These are phyloP conservation scores for Cotesia congregata DNA, from an alignment of 2,888 invertebrate species.

Conservation along the genomic window DNA sequence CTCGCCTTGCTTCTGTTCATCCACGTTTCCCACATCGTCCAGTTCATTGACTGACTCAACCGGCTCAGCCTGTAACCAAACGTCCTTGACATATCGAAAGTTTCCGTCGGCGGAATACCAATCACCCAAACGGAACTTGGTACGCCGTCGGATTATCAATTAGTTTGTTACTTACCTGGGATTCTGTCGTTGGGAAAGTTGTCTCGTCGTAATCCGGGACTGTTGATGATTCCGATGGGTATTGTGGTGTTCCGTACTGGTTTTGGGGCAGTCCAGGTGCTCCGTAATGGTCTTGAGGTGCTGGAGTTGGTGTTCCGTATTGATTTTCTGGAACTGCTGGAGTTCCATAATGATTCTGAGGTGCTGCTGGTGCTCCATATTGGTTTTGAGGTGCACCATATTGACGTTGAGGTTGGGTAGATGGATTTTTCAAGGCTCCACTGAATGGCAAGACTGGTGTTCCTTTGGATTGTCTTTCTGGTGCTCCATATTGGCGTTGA, in stretches of 20 bases:
- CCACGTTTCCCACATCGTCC: conserved; percentile 62
- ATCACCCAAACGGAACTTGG: conserved; percentile 7
- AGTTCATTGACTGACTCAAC: conserved; percentile 64
- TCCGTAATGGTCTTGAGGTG: conserved; percentile 46
- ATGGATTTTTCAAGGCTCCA: conserved; percentile 46
- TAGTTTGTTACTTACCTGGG: conserved; percentile 57
- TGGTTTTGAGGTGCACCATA: conserved; percentile 49
- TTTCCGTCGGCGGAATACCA: not conserved
- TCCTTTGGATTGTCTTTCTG: conserved; percentile 57
- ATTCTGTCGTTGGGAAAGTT: conserved; percentile 61
- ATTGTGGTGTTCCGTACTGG: conserved; percentile 54
- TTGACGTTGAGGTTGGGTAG: conserved; percentile 43
- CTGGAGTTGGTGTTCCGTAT: conserved; percentile 47
- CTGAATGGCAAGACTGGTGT: conserved; percentile 55
- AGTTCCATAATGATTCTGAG: conserved; percentile 52
- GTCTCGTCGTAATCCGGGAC: conserved; percentile 63
- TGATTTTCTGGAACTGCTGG: conserved; percentile 47
- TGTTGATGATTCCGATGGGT: conserved; percentile 63
- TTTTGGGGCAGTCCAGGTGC: conserved; percentile 45
- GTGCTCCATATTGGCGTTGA: conserved; percentile 36
- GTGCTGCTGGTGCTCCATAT: conserved; percentile 42
- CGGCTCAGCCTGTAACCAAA: conserved; percentile 51
- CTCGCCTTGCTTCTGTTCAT: conserved; percentile 70
- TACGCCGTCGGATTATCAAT: conserved; percentile 34
- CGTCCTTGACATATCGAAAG: conserved; percentile 3